Base-by-base conservation (phyloP, 1,140 invertebrate species). In the Pissodes strobi region DNA sequence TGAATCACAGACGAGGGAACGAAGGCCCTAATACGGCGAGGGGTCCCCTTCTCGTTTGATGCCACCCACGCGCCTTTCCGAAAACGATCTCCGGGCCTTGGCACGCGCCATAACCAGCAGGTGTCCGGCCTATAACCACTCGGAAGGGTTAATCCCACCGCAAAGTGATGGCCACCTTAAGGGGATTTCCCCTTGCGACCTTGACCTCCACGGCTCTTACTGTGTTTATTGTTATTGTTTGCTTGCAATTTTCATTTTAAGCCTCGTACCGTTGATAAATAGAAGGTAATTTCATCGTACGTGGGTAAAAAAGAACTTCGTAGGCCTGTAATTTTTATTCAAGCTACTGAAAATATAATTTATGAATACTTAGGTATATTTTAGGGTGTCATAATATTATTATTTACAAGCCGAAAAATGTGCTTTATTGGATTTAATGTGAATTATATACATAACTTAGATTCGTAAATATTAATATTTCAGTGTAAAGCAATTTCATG, bases 41-140 rank as follows among this genome's bases (percentile, higher is more conserved):
- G 45, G 45, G 57, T 30, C 43, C 38, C 59, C 59, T 34, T 43
- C 25, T 53, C 59, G 45, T 48, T 51, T 41, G 45, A 49, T 49
- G 59, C 46, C 59, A 62, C 59, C 59, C 59, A 62, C 59, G 48
- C 48, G 59, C 34, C 59, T 53, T 23, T 62, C n/a, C 48, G 59
- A 62, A 62, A 62, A 22, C 30, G 59, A 62, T 62, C 59, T 62
- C 22, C 43, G 59, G 59, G 18, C 43, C 49, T 51, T 62, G 46
- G 48, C 48, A 53, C 59, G 49, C 59, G 59, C 30, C 48, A 8
- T 19, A 39, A 51, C 48, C 59, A 52, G 59, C 59, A 62, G 59
- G 59, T 62, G 59, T 62, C 59, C 59, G 59, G 59, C 49, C 27
- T n/a, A 13, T 52, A 30, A n/a, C 49, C 49, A 62, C 59, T 39